These are phyloP conservation scores for Pterostichus niger DNA, from an alignment of 2,888 invertebrate species.

Conservation along the genomic window DNA sequence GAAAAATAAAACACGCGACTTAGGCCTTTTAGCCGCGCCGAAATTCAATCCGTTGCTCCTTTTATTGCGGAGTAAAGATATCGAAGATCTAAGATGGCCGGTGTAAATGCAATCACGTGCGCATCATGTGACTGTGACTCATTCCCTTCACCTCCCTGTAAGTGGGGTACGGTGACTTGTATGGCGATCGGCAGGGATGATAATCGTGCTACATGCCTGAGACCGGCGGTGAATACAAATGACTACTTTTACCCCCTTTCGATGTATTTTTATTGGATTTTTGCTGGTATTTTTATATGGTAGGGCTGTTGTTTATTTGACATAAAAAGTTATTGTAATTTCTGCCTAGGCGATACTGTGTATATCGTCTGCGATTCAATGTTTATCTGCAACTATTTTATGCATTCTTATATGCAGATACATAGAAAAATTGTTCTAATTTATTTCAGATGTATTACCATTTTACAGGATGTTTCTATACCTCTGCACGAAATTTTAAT, in stretches of 20 bases:
- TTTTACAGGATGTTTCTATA: no score
- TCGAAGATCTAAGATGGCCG: conserved; percentile 53
- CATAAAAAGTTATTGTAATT: conserved; percentile 52
- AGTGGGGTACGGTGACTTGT: no score
- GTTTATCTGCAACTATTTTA: not conserved
- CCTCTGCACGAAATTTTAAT: no score
- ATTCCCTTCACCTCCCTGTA: not conserved
- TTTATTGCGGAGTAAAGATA: conserved; percentile 62
- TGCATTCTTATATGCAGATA: not conserved
- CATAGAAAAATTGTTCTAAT: no score
- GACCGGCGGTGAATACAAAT: conserved; percentile 33
- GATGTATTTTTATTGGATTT: conserved; percentile 38
- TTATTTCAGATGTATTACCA: no score
- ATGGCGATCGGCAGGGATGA: conserved; percentile 27
- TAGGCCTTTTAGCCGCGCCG: conserved; percentile 56
- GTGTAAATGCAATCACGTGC: conserved; percentile 58
- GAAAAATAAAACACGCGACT: conserved; percentile 58
- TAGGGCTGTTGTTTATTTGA: conserved; percentile 37
- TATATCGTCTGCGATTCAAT: not conserved
- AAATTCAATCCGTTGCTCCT: conserved; percentile 61
- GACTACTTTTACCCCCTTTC: conserved; percentile 6
- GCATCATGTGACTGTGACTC: conserved; percentile 4
- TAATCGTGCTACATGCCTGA: conserved; percentile 21
- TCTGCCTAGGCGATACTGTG: not conserved
- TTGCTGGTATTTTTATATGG: conserved; percentile 40